Conservation (phyloP, 2,888 invertebrate genomes). For the Polydesmus complanatus region DNA sequence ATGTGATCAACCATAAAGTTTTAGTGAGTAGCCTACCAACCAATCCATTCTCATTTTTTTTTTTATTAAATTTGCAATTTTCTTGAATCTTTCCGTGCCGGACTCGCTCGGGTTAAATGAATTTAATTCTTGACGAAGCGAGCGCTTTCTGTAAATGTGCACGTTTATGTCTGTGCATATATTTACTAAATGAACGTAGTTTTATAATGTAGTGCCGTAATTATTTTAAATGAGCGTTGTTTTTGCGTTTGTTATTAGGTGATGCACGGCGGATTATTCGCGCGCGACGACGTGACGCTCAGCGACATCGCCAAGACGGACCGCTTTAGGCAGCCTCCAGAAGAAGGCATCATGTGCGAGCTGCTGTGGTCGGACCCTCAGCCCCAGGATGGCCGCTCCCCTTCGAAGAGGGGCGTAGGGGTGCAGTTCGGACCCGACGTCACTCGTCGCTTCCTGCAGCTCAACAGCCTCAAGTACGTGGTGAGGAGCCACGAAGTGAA, state of each 20-base stretch:
- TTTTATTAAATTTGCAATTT: background rate
- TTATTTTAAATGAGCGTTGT: background rate
- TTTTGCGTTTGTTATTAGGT: constrained; percentile 41
- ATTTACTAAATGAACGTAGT: no score
- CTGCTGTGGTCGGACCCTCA: constrained; percentile 98
- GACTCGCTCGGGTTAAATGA: no score
- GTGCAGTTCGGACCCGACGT: constrained; percentile 98
- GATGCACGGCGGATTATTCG: constrained; percentile 97
- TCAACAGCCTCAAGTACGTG: constrained; percentile 81
- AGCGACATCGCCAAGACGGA: constrained; percentile 79
- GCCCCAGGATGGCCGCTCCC: constrained; percentile 68
- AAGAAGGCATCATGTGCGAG: constrained; percentile 96
- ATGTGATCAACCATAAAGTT: constrained; percentile 76
- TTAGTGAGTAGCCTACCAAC: constrained; percentile 43
- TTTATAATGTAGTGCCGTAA: no score
- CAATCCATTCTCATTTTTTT: background rate
- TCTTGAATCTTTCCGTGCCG: background rate
- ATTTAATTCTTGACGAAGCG: no score
- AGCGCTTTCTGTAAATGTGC: no score
- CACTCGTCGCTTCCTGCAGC: constrained; percentile 65
- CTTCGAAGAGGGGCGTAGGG: constrained; percentile 94
- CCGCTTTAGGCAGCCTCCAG: constrained; percentile 91
- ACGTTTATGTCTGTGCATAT: no score
- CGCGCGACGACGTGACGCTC: constrained; percentile 81
- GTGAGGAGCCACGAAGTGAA: constrained; percentile 97